Percentiles rank a stretch among this genome's conserved stretches.
phyloP scores from a whole-genome alignment of 2,888 invertebrate species.

The Teleogryllus oceanicus region DNA sequence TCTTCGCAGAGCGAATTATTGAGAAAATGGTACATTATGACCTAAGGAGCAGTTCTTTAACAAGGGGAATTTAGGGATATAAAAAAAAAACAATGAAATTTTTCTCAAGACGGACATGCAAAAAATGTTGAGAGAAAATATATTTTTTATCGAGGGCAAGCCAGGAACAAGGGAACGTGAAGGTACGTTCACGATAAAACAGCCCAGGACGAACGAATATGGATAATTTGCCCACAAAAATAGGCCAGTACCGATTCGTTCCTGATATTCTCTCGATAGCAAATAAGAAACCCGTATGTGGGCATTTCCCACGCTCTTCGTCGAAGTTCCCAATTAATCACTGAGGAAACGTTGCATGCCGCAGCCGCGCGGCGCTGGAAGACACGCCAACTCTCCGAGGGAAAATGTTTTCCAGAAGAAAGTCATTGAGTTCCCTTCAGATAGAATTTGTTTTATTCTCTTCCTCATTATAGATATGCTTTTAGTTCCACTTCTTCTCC shows the following conservation, averaged over 20 bases:
- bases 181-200: too few species aligned
- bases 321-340: constrained; percentile 18
- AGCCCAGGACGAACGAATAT: too few species aligned
- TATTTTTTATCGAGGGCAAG: too few species aligned
- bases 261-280: neutral
- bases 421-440: constrained; percentile 18
- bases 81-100: too few species aligned
- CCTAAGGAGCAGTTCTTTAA: too few species aligned
- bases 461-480: constrained; percentile 18
- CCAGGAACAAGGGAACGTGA: too few species aligned
- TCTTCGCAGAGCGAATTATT: too few species aligned
- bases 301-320: neutral
- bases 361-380: neutral
- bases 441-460: constrained; percentile 18
- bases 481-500: constrained; percentile 18
- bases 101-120: too few species aligned
- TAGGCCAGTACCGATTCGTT: neutral
- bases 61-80: too few species aligned
- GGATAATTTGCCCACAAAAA: constrained; percentile 8
- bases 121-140: too few species aligned
- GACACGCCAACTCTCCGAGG: constrained; percentile 11
- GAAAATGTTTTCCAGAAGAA: constrained; percentile 18
- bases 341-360: constrained; percentile 7
- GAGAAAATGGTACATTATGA: too few species aligned
- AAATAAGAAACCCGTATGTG: constrained; percentile 8